Conservation (phyloP, 1,140 invertebrate species). For the Uloborus diversus region DNA sequence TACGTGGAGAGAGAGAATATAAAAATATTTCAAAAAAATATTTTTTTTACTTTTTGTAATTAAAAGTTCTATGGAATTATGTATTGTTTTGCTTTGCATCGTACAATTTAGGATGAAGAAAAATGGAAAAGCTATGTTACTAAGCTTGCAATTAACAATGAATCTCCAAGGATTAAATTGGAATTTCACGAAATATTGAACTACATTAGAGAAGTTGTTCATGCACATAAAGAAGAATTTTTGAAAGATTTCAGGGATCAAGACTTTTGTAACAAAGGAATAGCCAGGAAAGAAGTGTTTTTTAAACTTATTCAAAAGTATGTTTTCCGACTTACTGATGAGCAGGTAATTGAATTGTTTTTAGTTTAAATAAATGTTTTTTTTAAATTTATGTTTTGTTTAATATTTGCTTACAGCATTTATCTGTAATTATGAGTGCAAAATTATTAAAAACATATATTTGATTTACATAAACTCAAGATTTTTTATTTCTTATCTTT, state of each 20-base stretch:
- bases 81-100: no score
- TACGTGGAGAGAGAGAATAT: no score
- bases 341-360: conserved; percentile 19
- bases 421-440: no score
- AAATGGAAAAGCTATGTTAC: conserved; percentile 24
- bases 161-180: not conserved
- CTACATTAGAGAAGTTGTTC: not conserved
- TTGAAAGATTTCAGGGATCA: conserved; percentile 16
- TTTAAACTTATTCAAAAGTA: conserved; percentile 2
- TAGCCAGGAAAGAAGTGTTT: conserved; percentile 16
- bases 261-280: conserved; percentile 23
- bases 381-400: no score
- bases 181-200: conserved; percentile 1
- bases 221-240: conserved; percentile 13
- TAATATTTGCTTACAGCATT: no score
- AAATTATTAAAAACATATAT: no score
- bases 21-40: no score
- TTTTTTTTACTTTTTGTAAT: no score
- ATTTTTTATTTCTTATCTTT: no score
- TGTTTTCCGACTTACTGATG: conserved; percentile 8
- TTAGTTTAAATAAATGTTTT: not conserved
- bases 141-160: not conserved
- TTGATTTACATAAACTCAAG: no score
- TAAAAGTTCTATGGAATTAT: no score
- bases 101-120: conserved; percentile 37